Conservation (phyloP, 2,797 vertebrate species). For the Pteronotus mesoamericanus region DNA sequence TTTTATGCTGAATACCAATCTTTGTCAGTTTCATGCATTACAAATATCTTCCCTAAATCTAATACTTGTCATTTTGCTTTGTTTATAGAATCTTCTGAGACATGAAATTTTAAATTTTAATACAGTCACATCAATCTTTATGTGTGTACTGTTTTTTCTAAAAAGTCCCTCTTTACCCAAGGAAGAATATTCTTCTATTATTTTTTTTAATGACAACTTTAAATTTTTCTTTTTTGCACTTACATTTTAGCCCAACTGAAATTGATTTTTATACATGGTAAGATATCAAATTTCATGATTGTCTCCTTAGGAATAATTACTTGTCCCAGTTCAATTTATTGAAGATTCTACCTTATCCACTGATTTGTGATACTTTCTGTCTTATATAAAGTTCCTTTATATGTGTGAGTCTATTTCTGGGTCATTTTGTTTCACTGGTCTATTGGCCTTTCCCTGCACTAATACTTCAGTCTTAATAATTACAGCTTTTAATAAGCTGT, state of each 20-base stretch:
- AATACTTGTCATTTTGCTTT: background rate
- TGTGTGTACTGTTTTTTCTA: background rate
- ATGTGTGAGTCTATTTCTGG: background rate
- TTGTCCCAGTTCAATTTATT: background rate
- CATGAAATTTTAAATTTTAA: conserved; percentile 16
- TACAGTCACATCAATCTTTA: background rate
- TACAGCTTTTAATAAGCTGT: background rate
- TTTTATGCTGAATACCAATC: background rate
- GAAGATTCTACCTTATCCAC: background rate
- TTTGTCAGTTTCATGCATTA: background rate
- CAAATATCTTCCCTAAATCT: conserved; percentile 11
- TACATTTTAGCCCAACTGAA: background rate
- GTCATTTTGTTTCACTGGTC: background rate
- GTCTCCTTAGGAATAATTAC: background rate
- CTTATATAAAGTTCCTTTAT: background rate
- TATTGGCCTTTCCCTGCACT: background rate
- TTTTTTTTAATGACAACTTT: background rate
- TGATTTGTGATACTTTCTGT: background rate
- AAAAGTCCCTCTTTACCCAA: background rate
- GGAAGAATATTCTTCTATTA: background rate
- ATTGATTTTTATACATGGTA: background rate
- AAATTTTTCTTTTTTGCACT: background rate
- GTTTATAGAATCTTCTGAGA: background rate
- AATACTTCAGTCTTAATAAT: background rate
- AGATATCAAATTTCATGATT: background rate